phyloP scores from a whole-genome alignment of 2,113 vertebrate species.

The Mesitornis unicolor region DNA sequence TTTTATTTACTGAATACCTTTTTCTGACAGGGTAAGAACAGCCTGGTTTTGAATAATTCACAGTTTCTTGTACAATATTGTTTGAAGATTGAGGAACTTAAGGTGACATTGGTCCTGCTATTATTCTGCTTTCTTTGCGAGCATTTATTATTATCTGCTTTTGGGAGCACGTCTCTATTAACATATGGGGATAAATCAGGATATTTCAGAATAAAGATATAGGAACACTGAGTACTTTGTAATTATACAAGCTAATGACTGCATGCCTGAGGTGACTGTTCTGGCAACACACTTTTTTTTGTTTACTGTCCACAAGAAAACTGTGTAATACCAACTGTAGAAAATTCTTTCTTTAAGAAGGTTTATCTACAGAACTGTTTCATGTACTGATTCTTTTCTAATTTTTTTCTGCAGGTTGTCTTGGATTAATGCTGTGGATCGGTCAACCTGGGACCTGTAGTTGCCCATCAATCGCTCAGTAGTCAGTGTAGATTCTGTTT shows the following conservation, averaged over 20 bases:
- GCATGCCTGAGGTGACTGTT: background rate
- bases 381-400: constrained; percentile 34
- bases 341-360: background rate
- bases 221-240: background rate
- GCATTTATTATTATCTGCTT: background rate
- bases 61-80: background rate
- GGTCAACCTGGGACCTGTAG: constrained; percentile 37
- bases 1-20: background rate
- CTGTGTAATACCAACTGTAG: background rate
- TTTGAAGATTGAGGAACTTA: background rate
- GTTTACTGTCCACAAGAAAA: background rate
- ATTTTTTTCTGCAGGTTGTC: constrained; percentile 62
- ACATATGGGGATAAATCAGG: background rate
- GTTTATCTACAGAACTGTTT: background rate
- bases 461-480: constrained; percentile 90
- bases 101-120: background rate
- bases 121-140: background rate
- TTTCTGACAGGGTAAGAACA: background rate
- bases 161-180: background rate
- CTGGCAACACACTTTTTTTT: background rate
- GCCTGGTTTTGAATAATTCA: background rate
- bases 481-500: constrained; percentile 99
- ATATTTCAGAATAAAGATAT: background rate
- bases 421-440: background rate
- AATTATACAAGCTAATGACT: background rate